Evolutionary conservation across 2,113 vertebrate genomes (phyloP).

Genomic region (Melospiza melodia): DNA sequence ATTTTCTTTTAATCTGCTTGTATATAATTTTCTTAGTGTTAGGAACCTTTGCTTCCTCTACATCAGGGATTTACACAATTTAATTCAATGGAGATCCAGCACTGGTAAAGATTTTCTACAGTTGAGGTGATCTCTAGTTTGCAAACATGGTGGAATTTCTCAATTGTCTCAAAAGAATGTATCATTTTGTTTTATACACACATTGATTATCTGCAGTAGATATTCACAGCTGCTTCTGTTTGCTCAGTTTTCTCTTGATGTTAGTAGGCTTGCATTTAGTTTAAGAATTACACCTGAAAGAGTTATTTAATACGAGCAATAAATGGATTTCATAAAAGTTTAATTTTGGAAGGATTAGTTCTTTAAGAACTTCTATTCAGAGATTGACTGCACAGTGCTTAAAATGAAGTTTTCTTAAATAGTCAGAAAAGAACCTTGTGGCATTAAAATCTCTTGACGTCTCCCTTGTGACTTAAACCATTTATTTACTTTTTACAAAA

Average conservation of each 20-base stretch:
- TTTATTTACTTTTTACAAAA: background rate
- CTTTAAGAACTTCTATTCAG: background rate
- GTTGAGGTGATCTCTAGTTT: background rate
- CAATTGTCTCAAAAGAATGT: background rate
- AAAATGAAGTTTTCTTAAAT: background rate
- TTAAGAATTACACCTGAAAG: background rate
- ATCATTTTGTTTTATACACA: background rate
- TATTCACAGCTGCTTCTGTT: background rate
- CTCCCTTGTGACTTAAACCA: background rate
- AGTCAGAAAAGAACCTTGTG: background rate
- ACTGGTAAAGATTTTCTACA: background rate
- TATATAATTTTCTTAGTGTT: background rate
- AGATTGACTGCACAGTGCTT: background rate
- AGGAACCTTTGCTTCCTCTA: background rate
- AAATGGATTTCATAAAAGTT: background rate
- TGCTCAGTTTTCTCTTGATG: background rate
- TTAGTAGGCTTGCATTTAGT: background rate
- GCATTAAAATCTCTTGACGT: background rate
- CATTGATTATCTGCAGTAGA: background rate
- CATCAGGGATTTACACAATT: background rate
- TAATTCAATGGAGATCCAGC: background rate
- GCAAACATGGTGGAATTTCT: background rate
- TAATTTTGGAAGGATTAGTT: background rate
- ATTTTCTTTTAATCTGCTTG: background rate
- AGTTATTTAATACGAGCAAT: background rate